Base-by-base conservation (phyloP, 1,140 invertebrate species). In the Bombus breviceps region DNA sequence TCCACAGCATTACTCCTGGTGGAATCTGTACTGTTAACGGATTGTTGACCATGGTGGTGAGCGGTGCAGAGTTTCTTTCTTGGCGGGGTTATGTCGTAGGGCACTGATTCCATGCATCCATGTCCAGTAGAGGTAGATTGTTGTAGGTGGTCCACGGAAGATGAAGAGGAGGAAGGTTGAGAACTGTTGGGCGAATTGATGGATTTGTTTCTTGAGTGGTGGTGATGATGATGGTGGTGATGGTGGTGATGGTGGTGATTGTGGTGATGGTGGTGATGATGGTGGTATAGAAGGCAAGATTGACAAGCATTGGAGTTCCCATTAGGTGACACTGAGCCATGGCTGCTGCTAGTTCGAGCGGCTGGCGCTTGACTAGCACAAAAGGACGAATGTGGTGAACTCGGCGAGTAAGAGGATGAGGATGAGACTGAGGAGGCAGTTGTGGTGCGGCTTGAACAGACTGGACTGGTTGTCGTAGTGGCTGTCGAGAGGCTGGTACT, bases 51-150 rank as follows among this genome's bases (percentile, higher is more conserved):
- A 82, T 91, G 91, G 84, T 93, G 91, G 62, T 93, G 93, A 72
- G 86, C 85, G n/a, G 91, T 87, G 69, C 93, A 94, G 3, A 94
- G 68, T 28, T 93, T 92, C 73, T 95, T 95, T 81, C 93, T 94
- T 13, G 92, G 91, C 22, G 93, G 88, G 22, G 91, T 92, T 28
- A 84, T 25, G 22, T 86, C 86, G 13, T 86, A 84, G 47, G 89
- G 82, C 74, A 87, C 47, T 15, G 87, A 47, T 15, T 86, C 84
- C 53, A 82, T 80, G 66, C 69, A 87, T 25, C 83, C 79, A 32
- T 83, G 53, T 57, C 88, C 68, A 15, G 57, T 80, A 66, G 83
- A 86, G 86, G 87, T 80, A 47, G 85, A 68, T 41, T 89, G 86
- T 64, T 85, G 88, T 37, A 77, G 5, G 37, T 88, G 83, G 62